Evolutionary conservation across 2,797 vertebrate species (phyloP).

Genomic region (Lutjanus argentimaculatus): DNA sequence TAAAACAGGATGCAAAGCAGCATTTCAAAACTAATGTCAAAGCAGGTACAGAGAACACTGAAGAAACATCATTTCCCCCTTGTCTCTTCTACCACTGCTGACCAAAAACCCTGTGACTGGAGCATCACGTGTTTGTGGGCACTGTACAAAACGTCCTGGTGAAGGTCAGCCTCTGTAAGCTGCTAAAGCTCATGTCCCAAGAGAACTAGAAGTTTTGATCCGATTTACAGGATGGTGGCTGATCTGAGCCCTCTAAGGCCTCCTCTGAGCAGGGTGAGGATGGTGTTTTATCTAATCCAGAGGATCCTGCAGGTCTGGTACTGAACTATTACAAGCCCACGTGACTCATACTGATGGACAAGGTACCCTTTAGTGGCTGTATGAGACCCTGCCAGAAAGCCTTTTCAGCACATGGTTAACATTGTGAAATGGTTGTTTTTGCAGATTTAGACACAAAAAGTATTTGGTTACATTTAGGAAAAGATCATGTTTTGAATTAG

Average conservation of each 20-base stretch:
- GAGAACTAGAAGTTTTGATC: slow-evolving; percentile 27
- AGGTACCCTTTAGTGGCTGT: too few relatives aligned
- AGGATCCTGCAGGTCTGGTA: slow-evolving; percentile 13
- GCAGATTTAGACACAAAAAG: too few relatives aligned
- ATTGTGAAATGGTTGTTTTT: too few relatives aligned
- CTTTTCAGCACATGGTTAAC: too few relatives aligned
- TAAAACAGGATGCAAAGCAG: background rate
- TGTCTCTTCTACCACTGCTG: background rate
- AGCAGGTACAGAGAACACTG: background rate
- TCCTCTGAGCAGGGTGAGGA: background rate
- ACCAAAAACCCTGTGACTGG: background rate
- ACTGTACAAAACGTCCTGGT: slow-evolving; percentile 6
- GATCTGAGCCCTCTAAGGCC: slow-evolving; percentile 13
- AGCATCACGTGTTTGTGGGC: background rate
- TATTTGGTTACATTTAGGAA: too few relatives aligned
- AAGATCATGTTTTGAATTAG: too few relatives aligned
- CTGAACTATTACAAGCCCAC: background rate
- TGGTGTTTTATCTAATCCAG: slow-evolving; percentile 12
- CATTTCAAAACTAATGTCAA: background rate
- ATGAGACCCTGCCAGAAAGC: too few relatives aligned
- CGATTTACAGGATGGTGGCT: background rate
- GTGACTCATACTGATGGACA: too few relatives aligned
- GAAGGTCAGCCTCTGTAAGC: slow-evolving; percentile 36
- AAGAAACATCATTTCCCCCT: background rate
- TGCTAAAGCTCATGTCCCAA: slow-evolving; percentile 14